These are phyloP conservation scores for Microcebus jonahi DNA, from an alignment of 2,113 vertebrate genomes.

Conservation along the genomic window DNA sequence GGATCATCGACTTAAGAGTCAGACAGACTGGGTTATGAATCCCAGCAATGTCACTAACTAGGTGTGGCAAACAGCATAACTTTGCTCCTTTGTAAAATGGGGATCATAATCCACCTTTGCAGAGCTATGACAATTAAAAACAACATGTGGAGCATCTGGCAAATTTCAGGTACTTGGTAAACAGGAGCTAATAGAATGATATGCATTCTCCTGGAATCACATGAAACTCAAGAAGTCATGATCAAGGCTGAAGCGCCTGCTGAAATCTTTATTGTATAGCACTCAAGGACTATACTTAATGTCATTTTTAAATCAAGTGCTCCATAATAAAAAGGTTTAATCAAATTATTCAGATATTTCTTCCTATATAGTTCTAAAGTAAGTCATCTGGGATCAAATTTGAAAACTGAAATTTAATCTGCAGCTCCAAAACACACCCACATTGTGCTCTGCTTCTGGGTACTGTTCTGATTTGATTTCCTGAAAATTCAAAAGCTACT, in stretches of 20 bases:
- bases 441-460: background rate
- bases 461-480: conserved; percentile 18
- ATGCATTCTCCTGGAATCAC: background rate
- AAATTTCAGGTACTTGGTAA: conserved; percentile 1
- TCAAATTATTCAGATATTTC: conserved; percentile 25
- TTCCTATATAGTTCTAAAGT: background rate
- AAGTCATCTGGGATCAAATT: background rate
- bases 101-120: background rate
- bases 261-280: background rate
- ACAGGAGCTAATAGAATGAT: background rate
- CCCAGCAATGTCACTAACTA: background rate
- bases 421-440: background rate
- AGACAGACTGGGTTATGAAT: background rate
- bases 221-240: background rate
- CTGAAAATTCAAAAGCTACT: background rate
- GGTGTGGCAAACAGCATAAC: background rate
- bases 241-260: background rate
- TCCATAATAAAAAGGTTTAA: background rate
- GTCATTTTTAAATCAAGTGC: background rate
- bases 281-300: conserved; percentile 4
- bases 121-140: conserved; percentile 11
- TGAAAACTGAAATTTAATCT: conserved; percentile 49
- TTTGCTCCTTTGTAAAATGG: background rate
- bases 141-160: background rate
- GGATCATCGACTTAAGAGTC: background rate